These are phyloP conservation scores for Drosophila nikananu DNA, from an alignment of 1,140 invertebrate genomes.

Conservation along the genomic window DNA sequence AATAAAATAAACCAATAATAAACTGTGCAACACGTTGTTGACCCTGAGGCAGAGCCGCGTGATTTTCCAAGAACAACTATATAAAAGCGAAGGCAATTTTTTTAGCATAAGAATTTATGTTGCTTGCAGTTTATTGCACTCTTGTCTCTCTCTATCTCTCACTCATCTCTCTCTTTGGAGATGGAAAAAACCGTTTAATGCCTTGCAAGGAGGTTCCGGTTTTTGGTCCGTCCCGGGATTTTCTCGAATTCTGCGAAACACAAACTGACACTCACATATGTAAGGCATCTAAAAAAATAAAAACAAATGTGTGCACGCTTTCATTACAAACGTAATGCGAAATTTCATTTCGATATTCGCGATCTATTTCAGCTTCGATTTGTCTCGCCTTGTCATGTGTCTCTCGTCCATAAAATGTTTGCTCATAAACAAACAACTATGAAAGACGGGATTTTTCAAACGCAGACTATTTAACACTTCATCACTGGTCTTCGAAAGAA, in stretches of 20 bases:
- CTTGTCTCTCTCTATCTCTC: not conserved
- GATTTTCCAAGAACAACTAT: conserved; percentile 57
- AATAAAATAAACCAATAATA: conserved; percentile 7
- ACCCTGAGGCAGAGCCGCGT: conserved; percentile 62
- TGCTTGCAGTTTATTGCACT: conserved; percentile 51
- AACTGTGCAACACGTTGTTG: conserved; percentile 57
- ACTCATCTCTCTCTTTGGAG: not conserved
- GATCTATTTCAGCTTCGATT: conserved; percentile 48
- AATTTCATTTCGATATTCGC: conserved; percentile 46
- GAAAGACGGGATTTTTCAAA: conserved; percentile 26
- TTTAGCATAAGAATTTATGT: conserved; percentile 57
- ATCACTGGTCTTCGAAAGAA: not conserved
- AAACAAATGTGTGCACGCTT: conserved; percentile 11
- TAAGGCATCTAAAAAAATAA: conserved; percentile 4
- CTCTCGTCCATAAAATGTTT: conserved; percentile 48
- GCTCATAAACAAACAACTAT: conserved; percentile 59
- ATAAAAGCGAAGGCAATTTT: conserved; percentile 46
- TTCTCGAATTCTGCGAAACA: conserved; percentile 57
- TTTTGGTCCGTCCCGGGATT: conserved; percentile 42
- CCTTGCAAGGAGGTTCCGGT: conserved; percentile 47
- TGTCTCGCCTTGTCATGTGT: conserved; percentile 57
- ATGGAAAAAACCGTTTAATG: conserved; percentile 34
- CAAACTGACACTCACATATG: conserved; percentile 13
- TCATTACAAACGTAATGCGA: conserved; percentile 61
- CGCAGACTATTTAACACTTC: conserved; percentile 31